Conservation (phyloP, 2,888 invertebrate species). For the Drosophila borealis region DNA sequence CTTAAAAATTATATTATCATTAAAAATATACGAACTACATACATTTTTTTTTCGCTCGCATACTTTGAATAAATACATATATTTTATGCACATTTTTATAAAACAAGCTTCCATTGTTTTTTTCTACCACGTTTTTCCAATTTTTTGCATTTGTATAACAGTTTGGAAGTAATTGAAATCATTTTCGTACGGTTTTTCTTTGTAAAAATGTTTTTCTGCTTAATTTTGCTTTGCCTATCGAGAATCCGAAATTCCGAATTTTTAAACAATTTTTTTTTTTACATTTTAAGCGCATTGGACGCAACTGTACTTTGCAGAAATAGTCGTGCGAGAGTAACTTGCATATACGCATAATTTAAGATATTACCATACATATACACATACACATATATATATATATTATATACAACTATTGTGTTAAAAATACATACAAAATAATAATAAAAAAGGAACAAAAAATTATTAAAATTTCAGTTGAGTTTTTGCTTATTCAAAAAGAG, state of each 20-base stretch:
- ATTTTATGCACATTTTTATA: conserved; percentile 58
- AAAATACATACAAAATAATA: conserved; percentile 52
- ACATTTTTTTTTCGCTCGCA: conserved; percentile 37
- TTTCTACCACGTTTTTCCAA: conserved; percentile 1
- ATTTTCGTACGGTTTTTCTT: conserved; percentile 11
- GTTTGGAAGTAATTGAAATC: conserved; percentile 24
- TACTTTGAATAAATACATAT: conserved; percentile 54
- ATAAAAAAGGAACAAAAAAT: conserved; percentile 30
- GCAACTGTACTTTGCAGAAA: conserved; percentile 42
- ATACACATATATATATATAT: conserved; percentile 28
- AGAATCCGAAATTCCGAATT: conserved; percentile 24
- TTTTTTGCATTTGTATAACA: conserved; percentile 38
- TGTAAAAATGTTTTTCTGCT: conserved; percentile 25
- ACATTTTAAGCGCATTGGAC: conserved; percentile 27
- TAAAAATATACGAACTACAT: conserved; percentile 27
- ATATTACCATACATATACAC: conserved; percentile 52
- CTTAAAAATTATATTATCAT: conserved; percentile 40
- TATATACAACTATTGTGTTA: conserved; percentile 73
- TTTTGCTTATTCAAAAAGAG: neutral
- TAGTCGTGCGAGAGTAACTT: conserved; percentile 34
- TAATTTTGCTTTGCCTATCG: conserved; percentile 14
- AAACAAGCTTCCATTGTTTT: conserved; percentile 23
- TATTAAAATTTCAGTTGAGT: neutral
- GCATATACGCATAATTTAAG: conserved; percentile 43
- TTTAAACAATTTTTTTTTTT: conserved; percentile 8